Base-by-base conservation (phyloP, 2,797 vertebrate species). In the Chelidonichthys spinosus region DNA sequence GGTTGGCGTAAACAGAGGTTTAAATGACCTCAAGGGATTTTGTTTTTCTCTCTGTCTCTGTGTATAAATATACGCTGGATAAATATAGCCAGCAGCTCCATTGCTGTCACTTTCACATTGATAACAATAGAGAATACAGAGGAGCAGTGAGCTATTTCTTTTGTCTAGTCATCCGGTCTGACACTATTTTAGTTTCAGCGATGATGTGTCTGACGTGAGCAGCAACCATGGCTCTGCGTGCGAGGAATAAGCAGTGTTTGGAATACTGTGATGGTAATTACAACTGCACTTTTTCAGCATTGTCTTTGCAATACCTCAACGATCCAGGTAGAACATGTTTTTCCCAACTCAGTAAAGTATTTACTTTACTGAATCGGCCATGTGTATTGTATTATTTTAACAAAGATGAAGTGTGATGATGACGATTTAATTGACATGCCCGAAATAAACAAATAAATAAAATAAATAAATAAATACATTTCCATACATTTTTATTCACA, bases 1-100 rank as follows among this genome's bases (percentile, higher is more conserved):
- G 90, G 89, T 52, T 87, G 87, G 77, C 49, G 53, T 87, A 88
- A 87, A 89, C 82, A 81, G 9, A 74, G 66, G 55, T 67, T 82
- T 47, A 7, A 50, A 66, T 81, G 74, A 89, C 84, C 79, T 68
- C n/a, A 13, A 53, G 71, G 40, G 25, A 25, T 25, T 25, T 25
- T 35, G 59, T 56, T 55, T 54, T 68, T 68, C 69, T 55, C 7
- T 43, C 42, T 63, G 74, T 74, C 59, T 83, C 43, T 76, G 62
- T 74, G 50, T 78, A 37, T 84, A 89, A 89, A 85, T 87, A 85
- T 61, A 68, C 59, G n/a, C 6, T n/a, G 55, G 84, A 60, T 90
- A 91, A 90, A 90, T 84, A 85, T 92, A 92, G 79, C 3, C 11
- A 74, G 36, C 50, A 44, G 49, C 17, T 71, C 53, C 43, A 4